Evolutionary conservation across 2,888 invertebrate species (phyloP), one percentile per base, ranked within the genome.

Genomic region (Epicampocera succincta): DNA sequence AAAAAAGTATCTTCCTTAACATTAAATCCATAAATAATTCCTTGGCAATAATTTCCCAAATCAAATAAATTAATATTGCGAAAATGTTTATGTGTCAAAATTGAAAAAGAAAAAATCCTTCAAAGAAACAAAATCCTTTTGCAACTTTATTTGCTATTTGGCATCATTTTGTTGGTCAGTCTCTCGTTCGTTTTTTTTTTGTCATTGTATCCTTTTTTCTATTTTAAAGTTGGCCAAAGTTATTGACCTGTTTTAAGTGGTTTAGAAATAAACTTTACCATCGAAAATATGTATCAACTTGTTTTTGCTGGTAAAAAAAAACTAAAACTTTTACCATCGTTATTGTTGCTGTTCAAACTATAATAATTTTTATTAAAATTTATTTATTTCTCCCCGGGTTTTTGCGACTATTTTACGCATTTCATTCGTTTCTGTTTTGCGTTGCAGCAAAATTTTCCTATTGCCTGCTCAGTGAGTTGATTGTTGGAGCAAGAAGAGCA

Each of bases 171-270:
- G 33, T 40, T 60, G 75, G 75, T 75, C 75, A 75, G 66, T 66
- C 54, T 25, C 13, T 42, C 42, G 2, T 48, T 38, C 58, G 15
- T 44, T 44, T 25, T 2, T 17, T 15, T 44, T 19, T 6, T 50
- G 33, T 8, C 9, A n/a, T 8, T 38, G n/a, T n/a, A n/a, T n/a
- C n/a, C n/a, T 13, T 15, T 54, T 15, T 58, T 68, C 13, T 21
- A 71, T 25, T 46, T 56, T 29, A 58, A 76, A 69, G 48, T 71
- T 29, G 46, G 50, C 56, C 73, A 74, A 81, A 78, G 81, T 81
- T 81, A 74, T 81, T 81, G 81, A 81, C 73, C 81, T 74, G 69
- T 50, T 78, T 63, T 65, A 58, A 72, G 61, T 19, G 44, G 72
- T 44, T n/a, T n/a, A 52, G 44, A 42, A 44, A 42, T 17, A 52